Evolutionary conservation across 2,888 invertebrate species (phyloP), one percentile per base, ranked within the genome.

Genomic region (Fragum whitleyi): DNA sequence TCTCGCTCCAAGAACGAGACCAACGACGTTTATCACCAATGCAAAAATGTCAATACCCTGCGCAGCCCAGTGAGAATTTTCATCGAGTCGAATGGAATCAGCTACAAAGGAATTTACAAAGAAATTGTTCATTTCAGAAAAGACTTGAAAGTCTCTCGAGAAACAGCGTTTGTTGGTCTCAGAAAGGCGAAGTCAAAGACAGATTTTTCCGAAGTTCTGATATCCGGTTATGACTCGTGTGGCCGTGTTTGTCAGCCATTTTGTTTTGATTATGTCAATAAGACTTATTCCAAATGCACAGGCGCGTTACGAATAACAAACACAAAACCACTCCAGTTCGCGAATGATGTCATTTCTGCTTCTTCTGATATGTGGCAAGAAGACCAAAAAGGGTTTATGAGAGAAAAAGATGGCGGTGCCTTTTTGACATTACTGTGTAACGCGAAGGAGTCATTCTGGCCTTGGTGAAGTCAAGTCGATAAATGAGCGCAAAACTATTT

Each of bases 181-280:
- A 90, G 87, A 68, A 87, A 86, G 70, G 90, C 91, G 2, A 72
- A 79, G 23, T n/a, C n/a, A 6, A 74, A 55, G 1, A 23, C 51
- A 23, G 77, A 76, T 11, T 70, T 70, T 9, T 85, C 85, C 16
- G 85, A 88, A 47, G 89, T 87, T n/a, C 26, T 91, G 26, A 65
- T 91, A 7, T 74, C 89, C 7, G 91, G 89, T 7, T 90, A 89
- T 62, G 91, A 90, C 61, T 86, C 85, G 1, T 91, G 91, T 69
- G 91, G 91, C 9, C 85, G 89, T 32, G 85, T 91, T n/a, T 92
- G 91, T 77, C 89, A 90, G 68, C 88, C 90, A 59, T 86, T 86
- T 42, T 92, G 91, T 77, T 62, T 59, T 0, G 74, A 74, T 23
- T 36, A 7, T 29, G 69, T 28, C 19, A 19, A 51, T 14, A 65